These are phyloP conservation scores for Dromaius novaehollandiae DNA, from an alignment of 2,113 vertebrate genomes.

Conservation along the genomic window DNA sequence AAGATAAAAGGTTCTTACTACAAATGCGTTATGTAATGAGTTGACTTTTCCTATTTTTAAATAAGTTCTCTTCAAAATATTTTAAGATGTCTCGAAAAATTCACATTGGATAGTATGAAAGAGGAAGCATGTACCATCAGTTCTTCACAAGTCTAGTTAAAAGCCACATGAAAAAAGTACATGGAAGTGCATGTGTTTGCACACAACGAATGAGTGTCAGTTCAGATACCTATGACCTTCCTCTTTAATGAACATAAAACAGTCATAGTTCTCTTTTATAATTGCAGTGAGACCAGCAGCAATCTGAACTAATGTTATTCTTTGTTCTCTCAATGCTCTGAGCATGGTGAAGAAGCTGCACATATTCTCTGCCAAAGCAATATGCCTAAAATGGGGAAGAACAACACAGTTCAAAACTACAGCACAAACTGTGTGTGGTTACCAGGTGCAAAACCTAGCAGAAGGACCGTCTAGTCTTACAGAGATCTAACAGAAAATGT, in stretches of 20 bases:
- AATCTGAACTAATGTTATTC: neutral
- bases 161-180: neutral
- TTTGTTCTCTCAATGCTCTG: neutral
- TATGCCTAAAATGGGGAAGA: neutral
- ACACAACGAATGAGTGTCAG: slow-evolving; percentile 8
- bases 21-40: slow-evolving; percentile 34
- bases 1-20: slow-evolving; percentile 52
- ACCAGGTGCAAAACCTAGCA: neutral
- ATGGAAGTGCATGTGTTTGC: slow-evolving; percentile 29
- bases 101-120: neutral
- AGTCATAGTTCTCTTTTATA: neutral
- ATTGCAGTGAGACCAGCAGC: slow-evolving; percentile 24
- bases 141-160: neutral
- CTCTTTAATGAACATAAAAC: neutral
- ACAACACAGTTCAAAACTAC: neutral
- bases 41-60: slow-evolving; percentile 43
- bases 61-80: slow-evolving; percentile 18
- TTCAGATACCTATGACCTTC: slow-evolving; percentile 51
- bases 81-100: slow-evolving; percentile 15
- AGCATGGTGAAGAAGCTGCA: neutral
- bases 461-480: neutral
- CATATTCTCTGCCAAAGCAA: neutral
- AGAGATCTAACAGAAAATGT: neutral
- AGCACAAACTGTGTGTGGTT: neutral
- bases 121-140: neutral